These are phyloP conservation scores for Cepaea hortensis DNA, from an alignment of 2,888 invertebrate genomes.

Conservation along the genomic window DNA sequence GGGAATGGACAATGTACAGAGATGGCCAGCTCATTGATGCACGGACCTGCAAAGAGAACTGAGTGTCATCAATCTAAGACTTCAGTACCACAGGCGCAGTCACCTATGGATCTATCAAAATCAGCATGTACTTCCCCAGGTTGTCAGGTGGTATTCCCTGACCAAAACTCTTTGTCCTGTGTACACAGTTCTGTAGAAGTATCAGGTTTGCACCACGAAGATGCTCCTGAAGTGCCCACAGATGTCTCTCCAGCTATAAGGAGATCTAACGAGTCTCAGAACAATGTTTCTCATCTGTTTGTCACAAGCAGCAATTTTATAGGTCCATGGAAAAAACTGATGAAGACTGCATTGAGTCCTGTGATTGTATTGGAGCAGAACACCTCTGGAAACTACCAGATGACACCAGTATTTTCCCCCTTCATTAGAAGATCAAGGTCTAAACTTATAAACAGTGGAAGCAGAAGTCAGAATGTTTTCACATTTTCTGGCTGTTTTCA, in stretches of 20 bases:
- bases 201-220: background rate
- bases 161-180: constrained; percentile 27
- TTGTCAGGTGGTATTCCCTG: background rate
- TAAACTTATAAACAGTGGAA: background rate
- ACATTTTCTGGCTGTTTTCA: constrained; percentile 45
- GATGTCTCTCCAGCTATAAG: background rate
- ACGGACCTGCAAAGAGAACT: background rate
- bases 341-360: constrained; percentile 22
- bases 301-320: constrained; percentile 3
- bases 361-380: constrained; percentile 28
- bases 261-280: background rate
- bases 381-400: background rate
- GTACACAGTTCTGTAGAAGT: constrained; percentile 1
- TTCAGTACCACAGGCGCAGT: no score
- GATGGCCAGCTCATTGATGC: background rate
- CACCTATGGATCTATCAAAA: background rate
- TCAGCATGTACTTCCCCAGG: background rate
- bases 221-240: background rate
- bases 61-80: background rate
- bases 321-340: constrained; percentile 31
- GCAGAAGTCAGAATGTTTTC: background rate
- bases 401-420: constrained; percentile 22
- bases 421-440: constrained; percentile 1
- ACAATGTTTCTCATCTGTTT: background rate
- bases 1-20: background rate